Conservation (phyloP, 2,888 invertebrate species). For the Mythimna loreyi region DNA sequence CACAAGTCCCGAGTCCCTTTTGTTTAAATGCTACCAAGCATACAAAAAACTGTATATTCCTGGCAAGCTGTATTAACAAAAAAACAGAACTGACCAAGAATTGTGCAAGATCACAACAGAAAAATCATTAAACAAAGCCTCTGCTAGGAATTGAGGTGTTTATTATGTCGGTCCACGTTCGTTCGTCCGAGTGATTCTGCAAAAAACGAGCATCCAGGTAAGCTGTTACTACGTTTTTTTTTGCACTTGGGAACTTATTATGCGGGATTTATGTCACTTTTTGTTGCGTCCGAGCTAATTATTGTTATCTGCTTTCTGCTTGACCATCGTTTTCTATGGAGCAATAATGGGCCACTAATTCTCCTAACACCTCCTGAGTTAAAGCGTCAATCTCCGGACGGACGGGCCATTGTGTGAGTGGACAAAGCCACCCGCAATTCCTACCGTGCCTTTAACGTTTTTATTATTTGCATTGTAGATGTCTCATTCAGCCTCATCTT, state of each 20-base stretch:
- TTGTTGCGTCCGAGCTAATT: slow-evolving; percentile 89
- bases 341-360: slow-evolving; percentile 90
- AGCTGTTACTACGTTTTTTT: slow-evolving; percentile 82
- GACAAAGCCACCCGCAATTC: slow-evolving; percentile 88
- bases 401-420: slow-evolving; percentile 79
- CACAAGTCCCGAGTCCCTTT: slow-evolving; percentile 83
- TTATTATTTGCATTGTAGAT: slow-evolving; percentile 84
- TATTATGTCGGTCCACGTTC: slow-evolving; percentile 87
- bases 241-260: slow-evolving; percentile 86
- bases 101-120: slow-evolving; percentile 91
- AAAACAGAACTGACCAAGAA: slow-evolving; percentile 80
- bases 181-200: slow-evolving; percentile 79
- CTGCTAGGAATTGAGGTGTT: slow-evolving; percentile 90
- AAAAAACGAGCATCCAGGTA: slow-evolving; percentile 87
- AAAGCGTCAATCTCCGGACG: slow-evolving; percentile 84
- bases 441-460: slow-evolving; percentile 86
- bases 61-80: slow-evolving; percentile 80
- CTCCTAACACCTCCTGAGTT: slow-evolving; percentile 88
- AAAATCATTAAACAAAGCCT: slow-evolving; percentile 90
- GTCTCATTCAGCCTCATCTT: slow-evolving; percentile 84
- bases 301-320: slow-evolving; percentile 89
- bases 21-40: slow-evolving; percentile 90
- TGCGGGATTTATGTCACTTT: slow-evolving; percentile 91
- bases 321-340: slow-evolving; percentile 86
- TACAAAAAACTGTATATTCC: slow-evolving; percentile 87